phyloP scores from a whole-genome alignment of 1,140 invertebrate genomes.

The Zaprionus ghesquierei region DNA sequence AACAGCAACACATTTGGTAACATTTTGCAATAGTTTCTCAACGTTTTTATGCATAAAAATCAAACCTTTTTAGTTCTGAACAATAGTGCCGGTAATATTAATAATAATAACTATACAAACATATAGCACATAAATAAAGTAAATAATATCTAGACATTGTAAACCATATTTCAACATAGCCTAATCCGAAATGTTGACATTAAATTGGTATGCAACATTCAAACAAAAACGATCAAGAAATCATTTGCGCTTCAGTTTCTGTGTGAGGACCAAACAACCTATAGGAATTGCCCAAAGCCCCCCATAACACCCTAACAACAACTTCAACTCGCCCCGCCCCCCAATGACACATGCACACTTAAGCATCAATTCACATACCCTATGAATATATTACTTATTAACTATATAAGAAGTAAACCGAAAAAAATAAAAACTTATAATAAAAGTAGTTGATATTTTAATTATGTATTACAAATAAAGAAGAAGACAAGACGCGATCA shows the following conservation, averaged over 20 bases:
- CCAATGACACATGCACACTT: constrained; percentile 25
- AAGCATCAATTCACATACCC: constrained; percentile 45
- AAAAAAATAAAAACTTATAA: constrained; percentile 57
- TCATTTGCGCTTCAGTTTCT: constrained; percentile 58
- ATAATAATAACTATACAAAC: constrained; percentile 64
- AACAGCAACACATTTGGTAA: constrained; percentile 52
- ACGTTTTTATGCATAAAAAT: constrained; percentile 37
- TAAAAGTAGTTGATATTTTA: constrained; percentile 79
- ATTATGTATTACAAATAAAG: constrained; percentile 74
- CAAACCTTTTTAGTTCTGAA: constrained; percentile 62
- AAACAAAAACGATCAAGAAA: constrained; percentile 14
- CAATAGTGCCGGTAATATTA: constrained; percentile 80
- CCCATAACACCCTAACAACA: constrained; percentile 28
- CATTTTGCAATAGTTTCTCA: constrained; percentile 38
- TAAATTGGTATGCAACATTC: constrained; percentile 53
- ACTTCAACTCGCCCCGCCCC: too few species aligned
- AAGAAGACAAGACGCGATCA: constrained; percentile 41
- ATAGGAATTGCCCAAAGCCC: constrained; percentile 26
- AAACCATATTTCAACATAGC: constrained; percentile 70
- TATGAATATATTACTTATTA: constrained; percentile 81
- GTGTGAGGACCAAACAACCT: constrained; percentile 14
- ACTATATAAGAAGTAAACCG: constrained; percentile 66
- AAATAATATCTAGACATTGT: constrained; percentile 64
- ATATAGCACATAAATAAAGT: constrained; percentile 61
- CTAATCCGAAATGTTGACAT: constrained; percentile 73